Conservation (phyloP, 2,797 vertebrate species). For the Momotus momota region DNA sequence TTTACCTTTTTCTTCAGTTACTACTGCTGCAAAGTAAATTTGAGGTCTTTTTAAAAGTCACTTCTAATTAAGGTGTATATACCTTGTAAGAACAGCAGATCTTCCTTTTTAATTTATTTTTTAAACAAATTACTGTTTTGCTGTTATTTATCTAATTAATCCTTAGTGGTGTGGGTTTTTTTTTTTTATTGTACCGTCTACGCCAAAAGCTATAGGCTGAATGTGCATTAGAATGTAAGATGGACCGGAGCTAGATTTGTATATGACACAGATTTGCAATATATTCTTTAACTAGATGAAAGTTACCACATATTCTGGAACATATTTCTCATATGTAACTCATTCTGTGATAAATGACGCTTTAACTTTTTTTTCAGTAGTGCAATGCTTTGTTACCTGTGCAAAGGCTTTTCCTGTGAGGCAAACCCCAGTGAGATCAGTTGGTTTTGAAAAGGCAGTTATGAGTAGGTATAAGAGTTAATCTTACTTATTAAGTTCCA, state of each 20-base stretch:
- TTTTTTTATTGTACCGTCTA: not conserved
- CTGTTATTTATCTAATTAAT: not conserved
- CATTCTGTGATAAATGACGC: not conserved
- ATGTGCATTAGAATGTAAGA: not conserved
- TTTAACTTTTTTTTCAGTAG: not conserved
- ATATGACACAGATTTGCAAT: not conserved
- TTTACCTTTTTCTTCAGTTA: not conserved
- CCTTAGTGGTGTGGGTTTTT: not conserved
- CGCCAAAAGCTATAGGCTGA: not conserved
- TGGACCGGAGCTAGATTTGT: not conserved
- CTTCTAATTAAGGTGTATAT: not conserved
- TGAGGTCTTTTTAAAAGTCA: not conserved
- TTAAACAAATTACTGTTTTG: not conserved
- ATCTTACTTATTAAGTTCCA: not conserved
- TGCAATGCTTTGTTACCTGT: not conserved
- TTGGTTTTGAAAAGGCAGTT: not conserved
- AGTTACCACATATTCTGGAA: not conserved
- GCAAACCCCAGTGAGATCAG: not conserved
- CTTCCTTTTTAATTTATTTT: not conserved
- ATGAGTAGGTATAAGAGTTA: not conserved
- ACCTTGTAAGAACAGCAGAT: not conserved
- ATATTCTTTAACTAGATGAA: not conserved
- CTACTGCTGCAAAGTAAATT: not conserved
- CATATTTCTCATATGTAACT: not conserved
- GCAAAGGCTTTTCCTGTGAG: not conserved